These are phyloP conservation scores for Panthera leo DNA, from an alignment of 2,113 vertebrate genomes.

Conservation along the genomic window DNA sequence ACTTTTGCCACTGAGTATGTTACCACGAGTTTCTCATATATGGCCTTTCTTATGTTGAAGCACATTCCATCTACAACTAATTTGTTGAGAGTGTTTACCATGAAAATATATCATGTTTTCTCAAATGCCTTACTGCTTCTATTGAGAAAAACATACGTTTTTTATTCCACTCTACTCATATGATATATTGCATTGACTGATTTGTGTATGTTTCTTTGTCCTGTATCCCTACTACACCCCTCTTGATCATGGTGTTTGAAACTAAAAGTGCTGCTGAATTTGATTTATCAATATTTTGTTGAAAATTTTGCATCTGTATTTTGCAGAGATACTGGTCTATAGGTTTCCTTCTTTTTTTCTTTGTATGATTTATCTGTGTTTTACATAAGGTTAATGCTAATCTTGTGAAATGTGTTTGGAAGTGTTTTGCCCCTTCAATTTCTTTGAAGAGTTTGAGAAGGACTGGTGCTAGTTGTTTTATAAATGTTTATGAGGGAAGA, in stretches of 20 bases:
- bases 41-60: not conserved
- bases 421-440: not conserved
- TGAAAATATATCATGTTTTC: not conserved
- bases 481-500: not conserved
- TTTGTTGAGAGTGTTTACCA: not conserved
- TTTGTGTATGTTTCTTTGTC: not conserved
- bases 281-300: not conserved
- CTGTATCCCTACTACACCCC: not conserved
- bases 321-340: not conserved
- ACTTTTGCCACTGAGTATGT: not conserved
- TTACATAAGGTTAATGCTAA: not conserved
- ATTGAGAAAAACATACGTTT: not conserved
- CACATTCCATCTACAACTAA: not conserved
- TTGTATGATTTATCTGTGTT: not conserved
- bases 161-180: not conserved
- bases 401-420: not conserved
- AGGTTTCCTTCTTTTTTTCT: not conserved
- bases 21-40: not conserved
- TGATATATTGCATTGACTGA: not conserved
- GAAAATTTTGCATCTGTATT: not conserved
- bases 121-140: not conserved
- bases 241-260: not conserved
- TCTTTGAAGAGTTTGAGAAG: not conserved
- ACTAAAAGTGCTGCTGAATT: not conserved
- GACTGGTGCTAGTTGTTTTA: not conserved